These are phyloP conservation scores for Campaea margaritaria DNA, from an alignment of 2,888 invertebrate species.

Conservation along the genomic window DNA sequence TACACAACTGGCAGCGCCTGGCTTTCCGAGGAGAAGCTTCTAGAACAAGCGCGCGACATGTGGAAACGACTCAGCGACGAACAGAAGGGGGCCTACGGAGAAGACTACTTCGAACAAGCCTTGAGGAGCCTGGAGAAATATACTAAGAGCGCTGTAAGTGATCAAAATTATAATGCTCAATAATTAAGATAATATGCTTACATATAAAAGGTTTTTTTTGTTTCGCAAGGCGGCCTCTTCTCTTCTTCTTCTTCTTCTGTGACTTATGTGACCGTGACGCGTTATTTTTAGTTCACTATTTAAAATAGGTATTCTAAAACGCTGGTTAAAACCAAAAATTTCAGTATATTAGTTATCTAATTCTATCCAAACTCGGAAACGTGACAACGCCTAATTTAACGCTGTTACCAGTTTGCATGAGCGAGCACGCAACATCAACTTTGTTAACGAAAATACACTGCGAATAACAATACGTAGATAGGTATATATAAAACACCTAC, in stretches of 20 bases:
- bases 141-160: conserved; percentile 88
- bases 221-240: too few species aligned
- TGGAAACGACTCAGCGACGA: conserved; percentile 93
- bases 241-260: too few species aligned
- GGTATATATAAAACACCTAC: too few species aligned
- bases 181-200: too few species aligned
- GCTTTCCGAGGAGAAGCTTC: conserved; percentile 88
- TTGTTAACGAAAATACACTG: conserved; percentile 9
- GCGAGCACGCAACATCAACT: conserved; percentile 14
- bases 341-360: conserved; percentile 1
- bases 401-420: conserved; percentile 31
- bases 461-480: conserved; percentile 5
- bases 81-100: conserved; percentile 90
- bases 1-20: conserved; percentile 92
- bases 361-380: conserved; percentile 32
- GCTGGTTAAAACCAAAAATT: background rate
- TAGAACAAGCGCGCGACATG: conserved; percentile 92
- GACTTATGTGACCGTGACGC: too few species aligned
- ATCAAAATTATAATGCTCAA: background rate
- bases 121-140: conserved; percentile 92
- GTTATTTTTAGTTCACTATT: too few species aligned
- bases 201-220: too few species aligned
- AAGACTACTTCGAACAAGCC: conserved; percentile 93
- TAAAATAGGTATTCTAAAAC: background rate
- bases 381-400: conserved; percentile 50